These are phyloP conservation scores for Lochmaea capreae DNA, from an alignment of 2,888 invertebrate genomes.

Conservation along the genomic window DNA sequence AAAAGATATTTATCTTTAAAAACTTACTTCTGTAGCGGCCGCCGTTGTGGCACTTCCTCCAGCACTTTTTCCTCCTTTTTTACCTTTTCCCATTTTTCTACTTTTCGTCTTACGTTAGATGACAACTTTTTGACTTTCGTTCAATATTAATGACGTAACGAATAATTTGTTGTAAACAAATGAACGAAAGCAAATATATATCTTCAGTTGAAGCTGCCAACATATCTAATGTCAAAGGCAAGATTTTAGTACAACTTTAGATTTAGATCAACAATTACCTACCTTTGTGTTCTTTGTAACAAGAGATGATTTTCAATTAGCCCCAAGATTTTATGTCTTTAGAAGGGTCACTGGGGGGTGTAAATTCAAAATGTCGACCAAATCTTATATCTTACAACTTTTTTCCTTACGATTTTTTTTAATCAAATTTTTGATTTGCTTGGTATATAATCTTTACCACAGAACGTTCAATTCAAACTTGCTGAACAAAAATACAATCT, in stretches of 20 bases:
- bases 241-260: neutral
- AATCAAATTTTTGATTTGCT: no score
- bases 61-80: constrained; percentile 10
- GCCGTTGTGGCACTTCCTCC: neutral
- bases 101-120: neutral
- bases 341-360: no score
- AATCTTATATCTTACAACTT: no score
- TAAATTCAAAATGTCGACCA: no score
- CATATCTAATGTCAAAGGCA: neutral
- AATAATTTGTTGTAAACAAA: constrained; percentile 9
- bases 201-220: neutral
- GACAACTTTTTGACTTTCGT: constrained; percentile 14
- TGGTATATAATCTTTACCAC: no score
- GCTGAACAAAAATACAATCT: no score
- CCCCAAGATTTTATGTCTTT: no score
- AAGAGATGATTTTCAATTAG: no score
- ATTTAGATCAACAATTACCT: neutral
- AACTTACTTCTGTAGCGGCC: constrained; percentile 1
- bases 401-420: no score
- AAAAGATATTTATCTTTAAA: neutral
- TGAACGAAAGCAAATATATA: neutral
- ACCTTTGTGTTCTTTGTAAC: neutral
- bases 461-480: no score
- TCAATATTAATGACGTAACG: constrained; percentile 1
- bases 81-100: constrained; percentile 15